Conservation (phyloP, 2,888 invertebrate species). For the Macrosiphum euphorbiae region DNA sequence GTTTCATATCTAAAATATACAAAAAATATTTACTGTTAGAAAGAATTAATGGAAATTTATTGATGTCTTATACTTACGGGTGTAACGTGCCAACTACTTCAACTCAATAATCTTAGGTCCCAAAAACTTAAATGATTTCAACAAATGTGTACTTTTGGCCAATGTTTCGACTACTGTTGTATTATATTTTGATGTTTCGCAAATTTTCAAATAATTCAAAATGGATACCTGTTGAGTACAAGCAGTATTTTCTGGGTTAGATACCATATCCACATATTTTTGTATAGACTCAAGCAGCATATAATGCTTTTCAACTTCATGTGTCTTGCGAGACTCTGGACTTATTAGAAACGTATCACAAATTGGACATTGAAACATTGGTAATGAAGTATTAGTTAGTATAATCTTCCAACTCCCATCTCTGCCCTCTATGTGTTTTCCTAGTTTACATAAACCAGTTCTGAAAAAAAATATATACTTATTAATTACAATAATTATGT, state of each 20-base stretch:
- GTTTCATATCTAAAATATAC: slow-evolving; percentile 34
- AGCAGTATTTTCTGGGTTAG: background rate
- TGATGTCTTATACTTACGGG: slow-evolving; percentile 11
- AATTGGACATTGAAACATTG: slow-evolving; percentile 3
- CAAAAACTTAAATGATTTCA: background rate
- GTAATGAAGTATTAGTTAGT: too few relatives aligned
- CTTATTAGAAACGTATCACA: background rate
- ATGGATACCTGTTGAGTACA: background rate
- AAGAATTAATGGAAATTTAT: background rate
- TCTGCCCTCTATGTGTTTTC: background rate
- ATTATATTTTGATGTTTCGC: background rate
- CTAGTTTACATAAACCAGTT: background rate
- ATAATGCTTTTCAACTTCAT: background rate
- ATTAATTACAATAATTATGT: background rate
- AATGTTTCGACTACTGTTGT: background rate
- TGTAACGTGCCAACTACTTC: background rate
- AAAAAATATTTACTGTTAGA: slow-evolving; percentile 3
- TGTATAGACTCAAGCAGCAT: background rate
- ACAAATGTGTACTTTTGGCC: background rate
- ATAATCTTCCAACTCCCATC: too few relatives aligned
- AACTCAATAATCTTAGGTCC: background rate
- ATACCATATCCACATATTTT: background rate
- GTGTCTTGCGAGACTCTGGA: background rate
- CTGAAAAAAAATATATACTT: slow-evolving; percentile 19
- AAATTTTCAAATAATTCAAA: slow-evolving; percentile 11